Conservation (phyloP, 2,888 invertebrate genomes). For the Sarcophaga carnaria region DNA sequence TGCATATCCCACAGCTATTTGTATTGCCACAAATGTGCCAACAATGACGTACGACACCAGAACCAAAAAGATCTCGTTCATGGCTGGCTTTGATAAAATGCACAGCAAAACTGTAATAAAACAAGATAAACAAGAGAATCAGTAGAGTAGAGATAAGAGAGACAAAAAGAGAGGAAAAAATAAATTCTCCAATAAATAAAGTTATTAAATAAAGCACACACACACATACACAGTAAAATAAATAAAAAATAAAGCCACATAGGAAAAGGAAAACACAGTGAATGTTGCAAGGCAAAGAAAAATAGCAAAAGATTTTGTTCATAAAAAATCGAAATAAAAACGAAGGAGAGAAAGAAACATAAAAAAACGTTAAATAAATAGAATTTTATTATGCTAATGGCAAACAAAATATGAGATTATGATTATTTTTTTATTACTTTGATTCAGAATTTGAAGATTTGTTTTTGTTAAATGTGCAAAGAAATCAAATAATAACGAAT, state of each 20-base stretch:
- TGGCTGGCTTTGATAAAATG: slow-evolving; percentile 90
- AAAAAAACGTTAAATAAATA: slow-evolving; percentile 17
- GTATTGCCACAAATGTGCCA: slow-evolving; percentile 89
- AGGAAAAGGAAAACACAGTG: background rate
- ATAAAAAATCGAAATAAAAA: background rate
- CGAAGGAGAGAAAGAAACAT: background rate
- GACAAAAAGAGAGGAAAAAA: slow-evolving; percentile 15
- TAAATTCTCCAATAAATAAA: background rate
- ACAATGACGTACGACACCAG: slow-evolving; percentile 92
- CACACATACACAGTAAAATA: background rate
- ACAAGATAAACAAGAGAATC: slow-evolving; percentile 24
- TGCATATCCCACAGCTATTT: slow-evolving; percentile 83
- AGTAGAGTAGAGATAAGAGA: background rate
- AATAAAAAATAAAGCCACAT: background rate
- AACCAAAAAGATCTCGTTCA: slow-evolving; percentile 94
- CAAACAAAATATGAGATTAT: slow-evolving; percentile 19
- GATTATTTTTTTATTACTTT: slow-evolving; percentile 14
- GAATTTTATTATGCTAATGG: slow-evolving; percentile 42
- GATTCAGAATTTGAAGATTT: slow-evolving; percentile 21
- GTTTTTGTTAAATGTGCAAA: background rate
- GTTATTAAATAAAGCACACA: background rate
- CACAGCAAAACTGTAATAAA: slow-evolving; percentile 84
- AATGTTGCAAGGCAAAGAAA: background rate
- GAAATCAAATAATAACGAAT: background rate
- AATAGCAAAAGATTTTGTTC: background rate